phyloP scores from a whole-genome alignment of 2,113 vertebrate species.

The Peucedramus taeniatus region DNA sequence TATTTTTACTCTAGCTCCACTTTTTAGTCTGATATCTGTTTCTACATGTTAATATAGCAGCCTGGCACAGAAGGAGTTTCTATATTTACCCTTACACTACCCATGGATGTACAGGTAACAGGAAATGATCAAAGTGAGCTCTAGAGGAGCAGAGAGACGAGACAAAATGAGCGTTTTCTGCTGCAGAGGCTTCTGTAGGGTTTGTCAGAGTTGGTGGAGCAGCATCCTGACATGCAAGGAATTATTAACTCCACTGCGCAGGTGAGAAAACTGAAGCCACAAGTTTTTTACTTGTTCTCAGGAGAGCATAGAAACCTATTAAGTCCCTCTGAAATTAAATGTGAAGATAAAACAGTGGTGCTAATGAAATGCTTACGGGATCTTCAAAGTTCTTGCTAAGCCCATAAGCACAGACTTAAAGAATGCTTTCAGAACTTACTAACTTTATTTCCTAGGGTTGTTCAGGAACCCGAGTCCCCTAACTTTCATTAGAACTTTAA shows the following conservation, averaged over 20 bases:
- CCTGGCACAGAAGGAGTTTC: neutral
- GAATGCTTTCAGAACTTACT: neutral
- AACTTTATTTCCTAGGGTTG: neutral
- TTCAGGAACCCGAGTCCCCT: neutral
- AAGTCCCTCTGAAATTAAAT: neutral
- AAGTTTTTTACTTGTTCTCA: neutral
- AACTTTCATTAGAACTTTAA: neutral
- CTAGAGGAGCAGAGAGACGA: neutral
- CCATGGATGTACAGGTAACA: neutral
- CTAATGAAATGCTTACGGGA: neutral
- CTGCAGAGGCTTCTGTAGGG: neutral
- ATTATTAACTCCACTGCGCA: neutral
- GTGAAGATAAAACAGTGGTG: rapidly evolving
- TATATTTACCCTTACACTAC: neutral
- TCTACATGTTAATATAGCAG: neutral
- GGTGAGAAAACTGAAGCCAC: neutral
- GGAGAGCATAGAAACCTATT: neutral
- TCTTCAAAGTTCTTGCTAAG: neutral
- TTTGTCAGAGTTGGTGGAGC: neutral
- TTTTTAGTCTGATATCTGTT: neutral
- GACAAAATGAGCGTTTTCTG: neutral
- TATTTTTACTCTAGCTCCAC: neutral
- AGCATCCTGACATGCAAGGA: neutral
- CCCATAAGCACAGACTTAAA: neutral
- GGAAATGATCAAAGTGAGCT: neutral